A percentile compares a stretch with the other conserved stretches of the same genome.
These are phyloP conservation scores for Oreochromis niloticus DNA, from an alignment of 2,113 vertebrate genomes.

Conservation along the genomic window DNA sequence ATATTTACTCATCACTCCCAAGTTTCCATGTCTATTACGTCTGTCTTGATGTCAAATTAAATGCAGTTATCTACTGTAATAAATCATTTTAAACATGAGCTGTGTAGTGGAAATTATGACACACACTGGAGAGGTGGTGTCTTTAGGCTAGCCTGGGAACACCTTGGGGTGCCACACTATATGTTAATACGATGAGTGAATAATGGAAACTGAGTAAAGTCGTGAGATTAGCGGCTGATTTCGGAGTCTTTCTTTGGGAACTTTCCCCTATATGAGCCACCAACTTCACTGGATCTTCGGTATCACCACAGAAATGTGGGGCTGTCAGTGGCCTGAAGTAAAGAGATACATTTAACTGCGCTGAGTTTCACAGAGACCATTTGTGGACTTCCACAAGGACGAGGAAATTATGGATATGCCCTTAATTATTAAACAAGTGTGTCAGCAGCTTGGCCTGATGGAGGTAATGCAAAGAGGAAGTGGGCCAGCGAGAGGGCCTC, in stretches of 20 bases:
- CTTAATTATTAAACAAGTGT: constrained; percentile 79
- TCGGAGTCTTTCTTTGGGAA: neutral
- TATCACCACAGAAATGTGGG: neutral
- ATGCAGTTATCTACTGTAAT: neutral
- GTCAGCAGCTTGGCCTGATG: constrained; percentile 73
- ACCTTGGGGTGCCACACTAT: neutral
- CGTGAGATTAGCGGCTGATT: neutral
- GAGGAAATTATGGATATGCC: constrained; percentile 67
- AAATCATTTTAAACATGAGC: neutral
- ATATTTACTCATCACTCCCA: neutral
- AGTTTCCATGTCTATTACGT: neutral
- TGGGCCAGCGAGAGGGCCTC: constrained; percentile 65
- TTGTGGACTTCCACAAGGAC: constrained; percentile 70
- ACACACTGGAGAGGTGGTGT: neutral
- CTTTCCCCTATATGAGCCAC: neutral
- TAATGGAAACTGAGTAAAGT: neutral
- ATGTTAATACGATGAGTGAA: neutral
- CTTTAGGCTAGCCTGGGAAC: neutral
- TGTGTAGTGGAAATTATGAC: neutral
- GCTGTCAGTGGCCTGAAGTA: constrained; percentile 27
- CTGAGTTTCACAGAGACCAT: constrained; percentile 61
- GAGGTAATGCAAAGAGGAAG: constrained; percentile 76
- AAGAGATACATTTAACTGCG: constrained; percentile 56
- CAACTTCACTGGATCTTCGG: neutral
- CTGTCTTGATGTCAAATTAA: neutral